phyloP scores from a whole-genome alignment of 2,113 vertebrate species.

The Gallinago media region DNA sequence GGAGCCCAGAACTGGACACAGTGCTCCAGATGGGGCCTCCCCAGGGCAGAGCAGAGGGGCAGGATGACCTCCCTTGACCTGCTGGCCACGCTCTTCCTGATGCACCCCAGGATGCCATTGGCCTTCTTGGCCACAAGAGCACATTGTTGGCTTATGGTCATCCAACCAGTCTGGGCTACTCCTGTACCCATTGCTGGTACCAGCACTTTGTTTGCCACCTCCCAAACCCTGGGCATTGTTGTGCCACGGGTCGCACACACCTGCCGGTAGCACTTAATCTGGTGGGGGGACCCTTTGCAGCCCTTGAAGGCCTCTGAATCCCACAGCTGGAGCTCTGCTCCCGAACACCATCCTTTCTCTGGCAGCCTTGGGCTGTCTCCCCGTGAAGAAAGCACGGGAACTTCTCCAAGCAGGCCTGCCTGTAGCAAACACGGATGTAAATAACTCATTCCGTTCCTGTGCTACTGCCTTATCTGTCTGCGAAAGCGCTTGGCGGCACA shows the following conservation, averaged over 20 bases:
- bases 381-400: neutral
- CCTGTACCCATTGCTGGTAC: neutral
- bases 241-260: neutral
- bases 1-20: too few species aligned
- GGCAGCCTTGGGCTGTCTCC: neutral
- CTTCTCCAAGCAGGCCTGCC: neutral
- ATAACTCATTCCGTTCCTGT: neutral
- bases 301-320: neutral
- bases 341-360: neutral
- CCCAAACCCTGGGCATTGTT: accelerated
- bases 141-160: too few species aligned
- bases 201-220: accelerated
- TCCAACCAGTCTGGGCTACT: neutral
- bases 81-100: too few species aligned
- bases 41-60: too few species aligned
- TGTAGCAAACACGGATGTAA: neutral
- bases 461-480: neutral
- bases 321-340: neutral
- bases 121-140: too few species aligned
- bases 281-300: neutral
- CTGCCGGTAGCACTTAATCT: neutral
- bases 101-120: too few species aligned
- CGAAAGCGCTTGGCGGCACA: neutral
- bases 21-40: too few species aligned
- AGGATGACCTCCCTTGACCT: too few species aligned